A percentile compares a stretch with the other conserved stretches of the same genome.
These are phyloP conservation scores for Matsumurasca onukii DNA, from an alignment of 1,140 invertebrate genomes.

Conservation along the genomic window DNA sequence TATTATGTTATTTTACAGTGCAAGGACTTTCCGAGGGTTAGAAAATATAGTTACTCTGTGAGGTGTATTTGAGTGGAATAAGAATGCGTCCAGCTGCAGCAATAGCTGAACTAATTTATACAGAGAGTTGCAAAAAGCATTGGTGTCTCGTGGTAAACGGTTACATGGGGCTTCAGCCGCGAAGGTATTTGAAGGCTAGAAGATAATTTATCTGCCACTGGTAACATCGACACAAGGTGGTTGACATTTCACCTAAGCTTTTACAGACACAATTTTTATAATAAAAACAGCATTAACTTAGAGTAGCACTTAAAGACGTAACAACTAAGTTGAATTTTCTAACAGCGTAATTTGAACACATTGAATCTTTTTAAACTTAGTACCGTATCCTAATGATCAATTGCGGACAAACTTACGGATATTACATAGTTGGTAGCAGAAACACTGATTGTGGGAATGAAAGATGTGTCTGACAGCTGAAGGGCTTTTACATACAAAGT, in stretches of 20 bases:
- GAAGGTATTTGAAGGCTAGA: no score
- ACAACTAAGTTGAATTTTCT: background rate
- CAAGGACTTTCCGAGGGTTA: background rate
- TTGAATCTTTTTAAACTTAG: background rate
- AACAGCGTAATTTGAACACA: background rate
- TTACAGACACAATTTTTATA: background rate
- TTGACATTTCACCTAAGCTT: background rate
- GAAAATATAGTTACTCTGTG: background rate
- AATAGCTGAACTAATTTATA: background rate
- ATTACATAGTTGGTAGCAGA: slow-evolving; percentile 61
- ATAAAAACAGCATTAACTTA: background rate
- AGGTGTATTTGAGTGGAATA: background rate
- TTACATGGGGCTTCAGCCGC: no score
- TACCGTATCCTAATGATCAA: background rate
- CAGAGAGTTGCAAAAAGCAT: background rate
- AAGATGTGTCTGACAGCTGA: slow-evolving; percentile 55
- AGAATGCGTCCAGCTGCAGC: background rate
- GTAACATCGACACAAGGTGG: background rate
- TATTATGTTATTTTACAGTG: background rate
- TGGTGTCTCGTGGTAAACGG: no score
- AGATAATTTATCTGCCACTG: no score
- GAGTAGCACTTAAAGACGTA: background rate
- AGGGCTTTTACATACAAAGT: slow-evolving; percentile 61
- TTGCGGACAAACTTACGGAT: slow-evolving; percentile 52
- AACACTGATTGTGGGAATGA: slow-evolving; percentile 59